phyloP scores from a whole-genome alignment of 2,113 vertebrate genomes.

The Grammomys dolichurus region DNA sequence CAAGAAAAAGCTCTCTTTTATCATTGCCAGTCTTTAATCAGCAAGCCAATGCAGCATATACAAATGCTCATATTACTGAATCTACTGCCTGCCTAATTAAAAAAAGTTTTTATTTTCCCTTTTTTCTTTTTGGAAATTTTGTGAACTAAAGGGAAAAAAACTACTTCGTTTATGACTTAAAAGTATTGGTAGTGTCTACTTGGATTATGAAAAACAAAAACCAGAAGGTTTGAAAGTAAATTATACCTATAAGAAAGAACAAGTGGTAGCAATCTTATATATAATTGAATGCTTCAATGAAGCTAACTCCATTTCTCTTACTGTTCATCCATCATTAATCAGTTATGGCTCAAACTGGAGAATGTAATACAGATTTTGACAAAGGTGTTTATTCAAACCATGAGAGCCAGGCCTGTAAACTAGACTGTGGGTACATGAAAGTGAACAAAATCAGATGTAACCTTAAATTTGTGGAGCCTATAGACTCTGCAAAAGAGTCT shows the following conservation, averaged over 20 bases:
- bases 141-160: background rate
- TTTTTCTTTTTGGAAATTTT: background rate
- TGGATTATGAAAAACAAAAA: background rate
- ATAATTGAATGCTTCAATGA: background rate
- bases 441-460: background rate
- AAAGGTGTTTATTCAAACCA: background rate
- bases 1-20: background rate
- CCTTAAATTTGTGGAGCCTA: background rate
- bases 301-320: constrained; percentile 1
- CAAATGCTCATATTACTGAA: background rate
- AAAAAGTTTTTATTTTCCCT: background rate
- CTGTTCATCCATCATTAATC: background rate
- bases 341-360: background rate
- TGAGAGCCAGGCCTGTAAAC: background rate
- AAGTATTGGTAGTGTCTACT: background rate
- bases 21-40: background rate
- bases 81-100: background rate
- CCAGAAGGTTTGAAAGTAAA: background rate
- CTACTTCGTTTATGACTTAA: background rate
- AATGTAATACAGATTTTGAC: background rate
- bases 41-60: background rate
- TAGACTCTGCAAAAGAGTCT: background rate
- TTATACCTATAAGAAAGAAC: background rate
- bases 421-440: rapidly evolving
- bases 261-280: background rate